Conservation (phyloP, 1,140 invertebrate genomes). For the Panagrolaimus sp. region DNA sequence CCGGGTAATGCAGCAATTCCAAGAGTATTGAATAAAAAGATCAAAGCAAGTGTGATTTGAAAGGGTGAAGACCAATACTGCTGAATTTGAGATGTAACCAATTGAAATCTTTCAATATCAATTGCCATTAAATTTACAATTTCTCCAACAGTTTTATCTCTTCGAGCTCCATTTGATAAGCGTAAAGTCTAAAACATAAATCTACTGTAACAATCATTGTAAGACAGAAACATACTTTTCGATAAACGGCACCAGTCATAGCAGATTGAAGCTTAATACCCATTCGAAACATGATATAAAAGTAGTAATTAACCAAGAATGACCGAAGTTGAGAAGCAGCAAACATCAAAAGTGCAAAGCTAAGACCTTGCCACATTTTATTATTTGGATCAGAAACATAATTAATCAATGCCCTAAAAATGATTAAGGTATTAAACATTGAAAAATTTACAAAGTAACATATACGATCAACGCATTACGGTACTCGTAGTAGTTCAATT, state of each 20-base stretch:
- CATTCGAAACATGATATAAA: slow-evolving; percentile 2
- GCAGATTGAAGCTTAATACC: slow-evolving; percentile 10
- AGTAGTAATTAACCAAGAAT: slow-evolving; percentile 7
- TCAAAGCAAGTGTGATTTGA: slow-evolving; percentile 20
- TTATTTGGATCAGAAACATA: background rate
- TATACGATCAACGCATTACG: too few relatives aligned
- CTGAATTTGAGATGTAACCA: slow-evolving; percentile 37
- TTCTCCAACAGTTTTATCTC: slow-evolving; percentile 63
- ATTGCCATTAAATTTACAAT: slow-evolving; percentile 65
- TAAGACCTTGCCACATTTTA: background rate
- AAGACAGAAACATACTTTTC: background rate
- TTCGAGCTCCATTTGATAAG: slow-evolving; percentile 52
- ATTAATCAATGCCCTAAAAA: background rate
- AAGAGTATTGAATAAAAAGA: slow-evolving; percentile 6
- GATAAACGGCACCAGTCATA: background rate
- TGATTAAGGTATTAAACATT: background rate
- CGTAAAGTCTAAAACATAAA: slow-evolving; percentile 43
- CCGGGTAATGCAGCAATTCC: background rate
- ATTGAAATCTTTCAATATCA: slow-evolving; percentile 56
- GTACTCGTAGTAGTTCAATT: background rate
- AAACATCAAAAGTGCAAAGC: background rate
- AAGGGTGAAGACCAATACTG: slow-evolving; percentile 40
- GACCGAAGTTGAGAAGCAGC: background rate
- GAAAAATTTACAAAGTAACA: background rate
- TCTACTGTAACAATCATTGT: background rate